Evolutionary conservation across 1,140 invertebrate species (phyloP).

Genomic region (Rhagoletis zephyria): DNA sequence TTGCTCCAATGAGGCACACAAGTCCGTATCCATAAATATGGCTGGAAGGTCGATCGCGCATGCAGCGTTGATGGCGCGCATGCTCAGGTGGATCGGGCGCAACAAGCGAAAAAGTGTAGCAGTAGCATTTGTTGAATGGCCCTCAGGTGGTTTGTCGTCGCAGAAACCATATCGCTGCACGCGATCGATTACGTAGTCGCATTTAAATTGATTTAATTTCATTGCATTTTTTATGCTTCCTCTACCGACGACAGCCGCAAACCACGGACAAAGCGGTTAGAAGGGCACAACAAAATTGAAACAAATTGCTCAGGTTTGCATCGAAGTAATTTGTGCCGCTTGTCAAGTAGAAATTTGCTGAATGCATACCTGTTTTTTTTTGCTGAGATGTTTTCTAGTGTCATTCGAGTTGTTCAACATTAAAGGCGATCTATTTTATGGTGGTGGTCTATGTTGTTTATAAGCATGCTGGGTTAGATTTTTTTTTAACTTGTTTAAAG

Average conservation of each 20-base stretch:
- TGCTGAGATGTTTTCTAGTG: not conserved
- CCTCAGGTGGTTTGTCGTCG: constrained; percentile 7
- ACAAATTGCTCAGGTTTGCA: constrained; percentile 18
- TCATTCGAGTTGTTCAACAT: constrained; percentile 27
- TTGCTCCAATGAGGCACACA: constrained; percentile 34
- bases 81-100: not conserved
- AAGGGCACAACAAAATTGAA: constrained; percentile 17
- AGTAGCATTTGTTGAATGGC: constrained; percentile 12
- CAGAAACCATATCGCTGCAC: constrained; percentile 48
- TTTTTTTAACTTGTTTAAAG: not conserved
- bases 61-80: not conserved
- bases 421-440: not conserved
- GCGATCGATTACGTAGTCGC: constrained; percentile 45
- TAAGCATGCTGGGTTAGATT: not conserved
- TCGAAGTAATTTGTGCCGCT: constrained; percentile 31
- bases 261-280: not conserved
- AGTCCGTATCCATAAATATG: not conserved
- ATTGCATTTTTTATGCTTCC: constrained; percentile 30
- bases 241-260: not conserved
- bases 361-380: not conserved
- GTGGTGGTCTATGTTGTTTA: not conserved
- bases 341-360: not conserved
- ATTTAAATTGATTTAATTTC: constrained; percentile 41
- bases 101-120: not conserved
- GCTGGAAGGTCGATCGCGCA: not conserved